Conservation (phyloP, 2,888 invertebrate species). For the Aphidius colemani region DNA sequence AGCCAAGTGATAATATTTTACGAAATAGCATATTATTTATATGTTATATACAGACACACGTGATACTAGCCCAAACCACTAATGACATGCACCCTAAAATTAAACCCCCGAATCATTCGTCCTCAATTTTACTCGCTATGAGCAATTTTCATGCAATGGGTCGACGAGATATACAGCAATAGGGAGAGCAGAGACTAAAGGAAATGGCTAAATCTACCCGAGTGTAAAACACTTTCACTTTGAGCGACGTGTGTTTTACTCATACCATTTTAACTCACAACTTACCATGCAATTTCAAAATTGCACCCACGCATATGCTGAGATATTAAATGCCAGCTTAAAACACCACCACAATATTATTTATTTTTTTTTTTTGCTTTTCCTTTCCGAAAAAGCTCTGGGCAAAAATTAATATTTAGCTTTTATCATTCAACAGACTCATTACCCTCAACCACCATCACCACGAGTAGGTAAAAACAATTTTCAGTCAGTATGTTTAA, state of each 20-base stretch:
- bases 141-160: neutral
- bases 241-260: slow-evolving; percentile 33
- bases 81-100: slow-evolving; percentile 36
- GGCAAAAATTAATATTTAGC: too few relatives aligned
- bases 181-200: neutral
- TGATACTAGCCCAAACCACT: slow-evolving; percentile 21
- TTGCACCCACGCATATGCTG: slow-evolving; percentile 33
- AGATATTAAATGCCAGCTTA: neutral
- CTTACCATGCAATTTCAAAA: slow-evolving; percentile 37
- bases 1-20: neutral
- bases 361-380: too few relatives aligned
- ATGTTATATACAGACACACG: neutral
- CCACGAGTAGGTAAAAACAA: too few relatives aligned
- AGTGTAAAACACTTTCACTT: slow-evolving; percentile 46
- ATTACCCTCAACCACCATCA: too few relatives aligned
- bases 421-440: too few relatives aligned
- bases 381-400: too few relatives aligned
- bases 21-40: too few relatives aligned
- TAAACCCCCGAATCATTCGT: too few relatives aligned
- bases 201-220: slow-evolving; percentile 35
- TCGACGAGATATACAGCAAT: neutral
- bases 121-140: neutral
- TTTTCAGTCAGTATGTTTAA: too few relatives aligned
- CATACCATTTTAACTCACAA: slow-evolving; percentile 19
- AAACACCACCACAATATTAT: too few relatives aligned